A percentile compares a stretch with the other conserved stretches of the same genome.
Conservation (phyloP, 2,797 vertebrate species). For the Dipus sagitta region DNA sequence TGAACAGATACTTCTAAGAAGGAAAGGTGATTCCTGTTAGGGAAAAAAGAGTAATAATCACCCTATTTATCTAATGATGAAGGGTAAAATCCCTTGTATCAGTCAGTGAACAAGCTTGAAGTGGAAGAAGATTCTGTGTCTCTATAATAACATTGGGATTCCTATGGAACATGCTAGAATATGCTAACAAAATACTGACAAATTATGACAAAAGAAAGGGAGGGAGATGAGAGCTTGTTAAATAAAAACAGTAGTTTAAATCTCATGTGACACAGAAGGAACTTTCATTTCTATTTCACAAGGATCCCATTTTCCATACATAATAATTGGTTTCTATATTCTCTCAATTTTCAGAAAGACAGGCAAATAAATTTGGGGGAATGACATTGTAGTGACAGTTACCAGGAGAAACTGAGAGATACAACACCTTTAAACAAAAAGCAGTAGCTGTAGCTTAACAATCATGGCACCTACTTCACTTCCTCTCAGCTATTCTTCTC, state of each 20-base stretch:
- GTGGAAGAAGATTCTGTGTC: neutral
- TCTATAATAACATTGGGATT: neutral
- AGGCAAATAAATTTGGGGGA: neutral
- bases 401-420: neutral
- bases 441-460: rapidly evolving
- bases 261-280: neutral
- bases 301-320: neutral
- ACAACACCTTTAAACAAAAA: neutral
- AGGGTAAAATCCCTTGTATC: rapidly evolving
- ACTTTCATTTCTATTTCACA: neutral
- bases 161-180: neutral
- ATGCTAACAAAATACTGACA: neutral
- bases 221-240: neutral
- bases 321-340: neutral
- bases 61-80: neutral
- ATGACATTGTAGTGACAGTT: neutral
- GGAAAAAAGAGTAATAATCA: neutral
- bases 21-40: neutral
- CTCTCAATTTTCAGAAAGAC: neutral
- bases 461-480: rapidly evolving
- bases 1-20: neutral
- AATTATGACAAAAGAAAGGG: neutral
- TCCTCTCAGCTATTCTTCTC: neutral
- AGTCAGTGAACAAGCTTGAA: neutral
- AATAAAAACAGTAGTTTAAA: neutral